Conservation (phyloP, 2,888 invertebrate species). For the Halictus quadricinctus region DNA sequence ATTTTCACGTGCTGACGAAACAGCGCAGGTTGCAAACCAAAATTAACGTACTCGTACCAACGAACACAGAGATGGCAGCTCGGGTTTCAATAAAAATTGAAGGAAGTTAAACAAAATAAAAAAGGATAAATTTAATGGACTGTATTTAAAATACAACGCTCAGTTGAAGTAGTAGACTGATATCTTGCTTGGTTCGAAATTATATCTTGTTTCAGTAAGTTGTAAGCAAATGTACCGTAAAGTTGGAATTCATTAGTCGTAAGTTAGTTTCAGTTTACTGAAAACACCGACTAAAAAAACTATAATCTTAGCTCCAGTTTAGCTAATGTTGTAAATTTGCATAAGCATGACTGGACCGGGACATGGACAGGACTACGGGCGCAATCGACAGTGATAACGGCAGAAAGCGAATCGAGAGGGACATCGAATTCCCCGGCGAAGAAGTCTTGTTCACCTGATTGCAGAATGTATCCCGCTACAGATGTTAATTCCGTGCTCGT, state of each 20-base stretch:
- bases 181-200: no score
- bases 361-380: not conserved
- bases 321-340: not conserved
- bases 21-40: no score
- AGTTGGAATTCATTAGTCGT: not conserved
- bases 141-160: no score
- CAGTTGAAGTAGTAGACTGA: no score
- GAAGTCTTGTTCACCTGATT: constrained; percentile 69
- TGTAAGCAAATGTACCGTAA: not conserved
- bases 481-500: constrained; percentile 82
- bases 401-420: not conserved
- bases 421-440: not conserved
- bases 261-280: not conserved
- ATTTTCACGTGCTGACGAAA: no score
- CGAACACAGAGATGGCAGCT: no score
- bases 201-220: no score
- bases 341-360: not conserved
- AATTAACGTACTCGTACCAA: no score
- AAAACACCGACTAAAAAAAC: not conserved
- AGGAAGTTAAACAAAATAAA: no score
- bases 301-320: not conserved
- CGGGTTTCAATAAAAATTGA: no score
- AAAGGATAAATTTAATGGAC: no score
- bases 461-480: constrained; percentile 72
- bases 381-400: constrained; percentile 29